Conservation (phyloP, 2,113 vertebrate species). For the Lucifuga dentata region DNA sequence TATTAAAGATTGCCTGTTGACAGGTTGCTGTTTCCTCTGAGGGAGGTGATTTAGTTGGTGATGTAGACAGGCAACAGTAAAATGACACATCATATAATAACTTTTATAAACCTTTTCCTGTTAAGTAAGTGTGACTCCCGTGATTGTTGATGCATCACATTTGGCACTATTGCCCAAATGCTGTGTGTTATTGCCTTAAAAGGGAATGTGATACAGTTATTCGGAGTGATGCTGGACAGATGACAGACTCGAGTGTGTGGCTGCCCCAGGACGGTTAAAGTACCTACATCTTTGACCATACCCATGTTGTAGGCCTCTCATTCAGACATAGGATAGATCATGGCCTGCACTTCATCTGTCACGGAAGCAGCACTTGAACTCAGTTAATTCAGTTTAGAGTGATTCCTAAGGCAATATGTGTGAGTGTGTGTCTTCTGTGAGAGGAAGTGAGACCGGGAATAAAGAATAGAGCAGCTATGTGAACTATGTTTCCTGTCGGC, state of each 20-base stretch:
- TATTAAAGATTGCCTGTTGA: conserved; percentile 38
- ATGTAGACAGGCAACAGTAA: conserved; percentile 18
- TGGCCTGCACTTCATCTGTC: conserved; percentile 49
- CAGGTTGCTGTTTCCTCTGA: conserved; percentile 36
- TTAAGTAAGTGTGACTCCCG: not conserved
- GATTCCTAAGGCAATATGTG: conserved; percentile 36
- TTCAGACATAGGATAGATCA: conserved; percentile 50
- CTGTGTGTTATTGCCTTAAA: not conserved
- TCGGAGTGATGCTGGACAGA: not conserved
- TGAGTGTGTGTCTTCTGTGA: conserved; percentile 9
- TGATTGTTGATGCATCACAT: not conserved
- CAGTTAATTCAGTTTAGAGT: conserved; percentile 21
- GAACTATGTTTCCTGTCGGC: conserved; percentile 67
- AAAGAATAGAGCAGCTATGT: conserved; percentile 57
- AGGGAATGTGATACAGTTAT: not conserved
- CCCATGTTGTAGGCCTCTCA: conserved; percentile 42
- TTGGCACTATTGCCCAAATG: too few relatives aligned
- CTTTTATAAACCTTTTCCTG: not conserved
- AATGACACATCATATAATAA: not conserved
- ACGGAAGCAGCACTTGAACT: conserved; percentile 48
- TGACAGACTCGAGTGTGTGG: too few relatives aligned
- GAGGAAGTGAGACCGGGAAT: conserved; percentile 69
- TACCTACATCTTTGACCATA: conserved; percentile 51
- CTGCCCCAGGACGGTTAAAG: not conserved
- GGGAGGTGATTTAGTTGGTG: conserved; percentile 19